phyloP scores from a whole-genome alignment of 2,113 vertebrate genomes.

The Rhinoderma darwinii region DNA sequence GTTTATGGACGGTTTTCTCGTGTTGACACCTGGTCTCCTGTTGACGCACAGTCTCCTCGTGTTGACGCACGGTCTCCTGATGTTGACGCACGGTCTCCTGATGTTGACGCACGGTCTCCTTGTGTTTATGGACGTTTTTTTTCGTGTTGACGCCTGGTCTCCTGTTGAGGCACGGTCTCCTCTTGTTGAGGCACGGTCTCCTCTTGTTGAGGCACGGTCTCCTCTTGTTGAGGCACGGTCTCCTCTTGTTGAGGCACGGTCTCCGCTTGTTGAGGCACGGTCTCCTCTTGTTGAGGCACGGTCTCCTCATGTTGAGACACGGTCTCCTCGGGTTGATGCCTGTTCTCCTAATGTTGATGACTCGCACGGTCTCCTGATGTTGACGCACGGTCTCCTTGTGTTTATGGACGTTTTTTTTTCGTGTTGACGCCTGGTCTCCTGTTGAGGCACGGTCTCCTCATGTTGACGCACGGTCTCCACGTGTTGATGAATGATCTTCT shows the following conservation, averaged over 20 bases:
- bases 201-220: not conserved
- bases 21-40: not conserved
- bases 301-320: not conserved
- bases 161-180: no score
- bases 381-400: not conserved
- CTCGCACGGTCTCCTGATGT: no score
- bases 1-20: not conserved
- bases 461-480: not conserved
- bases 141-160: not conserved
- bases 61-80: no score
- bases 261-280: not conserved
- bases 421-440: not conserved
- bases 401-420: not conserved
- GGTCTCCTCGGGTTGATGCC: not conserved
- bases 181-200: not conserved
- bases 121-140: not conserved
- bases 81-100: no score
- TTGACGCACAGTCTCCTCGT: no score
- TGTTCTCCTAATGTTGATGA: not conserved
- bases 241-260: not conserved
- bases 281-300: not conserved
- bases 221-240: not conserved
- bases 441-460: not conserved
- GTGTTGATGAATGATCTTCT: not conserved
- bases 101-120: no score